phyloP scores from a whole-genome alignment of 2,888 invertebrate species.

The Clivina fossor region DNA sequence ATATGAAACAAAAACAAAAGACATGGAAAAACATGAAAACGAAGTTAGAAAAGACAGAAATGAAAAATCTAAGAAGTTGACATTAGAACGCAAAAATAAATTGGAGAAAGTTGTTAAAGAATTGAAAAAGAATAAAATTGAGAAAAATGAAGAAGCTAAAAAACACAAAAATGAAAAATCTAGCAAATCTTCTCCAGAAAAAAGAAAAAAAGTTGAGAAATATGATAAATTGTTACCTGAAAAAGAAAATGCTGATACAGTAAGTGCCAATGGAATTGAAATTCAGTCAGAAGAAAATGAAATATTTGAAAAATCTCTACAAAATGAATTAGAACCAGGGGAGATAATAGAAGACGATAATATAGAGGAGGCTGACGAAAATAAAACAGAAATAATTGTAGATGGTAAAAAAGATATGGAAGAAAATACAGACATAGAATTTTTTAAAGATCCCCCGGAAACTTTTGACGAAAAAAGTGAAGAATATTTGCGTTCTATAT shows the following conservation, averaged over 20 bases:
- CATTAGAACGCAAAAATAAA: too few species aligned
- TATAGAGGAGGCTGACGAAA: conserved; percentile 6
- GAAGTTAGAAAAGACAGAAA: too few species aligned
- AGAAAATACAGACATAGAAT: conserved; percentile 3
- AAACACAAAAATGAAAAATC: neutral
- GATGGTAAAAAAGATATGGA: neutral
- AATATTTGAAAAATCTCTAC: neutral
- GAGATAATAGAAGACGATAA: too few species aligned
- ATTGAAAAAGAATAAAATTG: neutral
- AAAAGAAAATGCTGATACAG: too few species aligned
- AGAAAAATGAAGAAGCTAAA: neutral
- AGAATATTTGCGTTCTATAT: too few species aligned
- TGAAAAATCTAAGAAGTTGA: too few species aligned
- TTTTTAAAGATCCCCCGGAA: too few species aligned
- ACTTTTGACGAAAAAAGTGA: too few species aligned
- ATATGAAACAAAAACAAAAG: neutral
- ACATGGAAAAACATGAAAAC: too few species aligned
- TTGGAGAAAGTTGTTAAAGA: neutral
- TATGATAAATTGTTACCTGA: too few species aligned
- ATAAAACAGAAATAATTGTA: neutral
- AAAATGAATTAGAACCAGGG: neutral
- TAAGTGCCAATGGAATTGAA: neutral
- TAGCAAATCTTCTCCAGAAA: neutral
- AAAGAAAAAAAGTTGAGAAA: too few species aligned
- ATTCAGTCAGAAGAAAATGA: neutral